Percentiles rank a stretch among this genome's conserved stretches.
phyloP scores from a whole-genome alignment of 2,113 vertebrate genomes.

The Euleptes europaea region DNA sequence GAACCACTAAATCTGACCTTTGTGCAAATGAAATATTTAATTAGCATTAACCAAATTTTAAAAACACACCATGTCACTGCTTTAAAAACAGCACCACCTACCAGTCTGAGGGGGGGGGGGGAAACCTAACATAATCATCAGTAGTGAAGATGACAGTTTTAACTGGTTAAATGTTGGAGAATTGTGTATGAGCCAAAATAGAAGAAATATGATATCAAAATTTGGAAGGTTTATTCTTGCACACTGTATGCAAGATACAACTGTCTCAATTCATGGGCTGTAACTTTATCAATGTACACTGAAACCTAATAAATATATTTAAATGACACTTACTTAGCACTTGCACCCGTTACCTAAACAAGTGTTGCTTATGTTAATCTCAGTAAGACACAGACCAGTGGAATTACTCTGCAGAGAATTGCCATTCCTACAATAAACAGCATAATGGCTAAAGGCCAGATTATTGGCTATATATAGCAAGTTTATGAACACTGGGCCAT shows the following conservation, averaged over 20 bases:
- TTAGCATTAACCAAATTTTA: neutral
- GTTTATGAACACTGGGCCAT: neutral
- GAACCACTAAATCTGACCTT: constrained; percentile 12
- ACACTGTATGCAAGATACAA: neutral
- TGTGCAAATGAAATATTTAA: neutral
- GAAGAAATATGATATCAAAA: neutral
- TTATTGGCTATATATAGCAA: neutral
- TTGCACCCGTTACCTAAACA: neutral
- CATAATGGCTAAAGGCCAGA: neutral
- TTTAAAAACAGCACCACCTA: constrained; percentile 7
- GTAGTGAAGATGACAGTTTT: neutral
- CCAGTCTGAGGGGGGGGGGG: neutral
- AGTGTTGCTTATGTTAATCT: neutral
- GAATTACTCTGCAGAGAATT: neutral
- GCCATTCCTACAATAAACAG: neutral
- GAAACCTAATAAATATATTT: neutral
- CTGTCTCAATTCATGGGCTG: neutral
- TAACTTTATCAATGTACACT: neutral
- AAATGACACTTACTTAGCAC: neutral
- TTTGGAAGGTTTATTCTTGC: neutral
- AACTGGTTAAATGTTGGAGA: neutral
- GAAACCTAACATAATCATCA: neutral
- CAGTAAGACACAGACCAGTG: neutral
- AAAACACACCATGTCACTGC: neutral
- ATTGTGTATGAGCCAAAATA: neutral